These are phyloP conservation scores for Platycercus adscitus DNA, from an alignment of 2,113 vertebrate species.

Conservation along the genomic window DNA sequence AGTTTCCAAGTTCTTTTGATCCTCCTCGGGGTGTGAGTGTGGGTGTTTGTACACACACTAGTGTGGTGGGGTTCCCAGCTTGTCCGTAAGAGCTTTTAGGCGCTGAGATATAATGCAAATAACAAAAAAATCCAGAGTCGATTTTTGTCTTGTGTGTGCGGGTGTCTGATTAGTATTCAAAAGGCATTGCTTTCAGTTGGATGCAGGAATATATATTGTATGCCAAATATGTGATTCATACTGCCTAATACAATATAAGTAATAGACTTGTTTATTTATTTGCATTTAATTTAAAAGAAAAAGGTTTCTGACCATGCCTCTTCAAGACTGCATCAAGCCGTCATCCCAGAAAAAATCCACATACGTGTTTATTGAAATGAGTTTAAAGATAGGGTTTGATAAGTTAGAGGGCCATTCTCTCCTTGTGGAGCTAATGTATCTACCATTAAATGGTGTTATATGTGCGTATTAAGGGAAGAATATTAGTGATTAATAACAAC, in stretches of 20 bases:
- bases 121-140: background rate
- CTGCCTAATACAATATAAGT: constrained; percentile 9
- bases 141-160: background rate
- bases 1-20: background rate
- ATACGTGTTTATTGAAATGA: background rate
- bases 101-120: constrained; percentile 11
- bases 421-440: constrained; percentile 21
- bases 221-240: constrained; percentile 1
- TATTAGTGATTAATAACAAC: constrained; percentile 30
- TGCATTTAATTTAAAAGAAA: constrained; percentile 47
- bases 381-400: background rate
- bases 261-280: constrained; percentile 30
- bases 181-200: background rate
- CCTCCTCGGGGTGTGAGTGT: background rate
- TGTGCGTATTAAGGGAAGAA: constrained; percentile 36
- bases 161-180: constrained; percentile 32
- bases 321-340: background rate
- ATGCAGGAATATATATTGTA: background rate
- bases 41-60: background rate
- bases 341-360: background rate
- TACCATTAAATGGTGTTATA: constrained; percentile 45
- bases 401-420: background rate
- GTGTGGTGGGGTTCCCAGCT: background rate
- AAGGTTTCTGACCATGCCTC: background rate
- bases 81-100: background rate